Evolutionary conservation across 2,113 vertebrate genomes (phyloP).

Genomic region (Melanocharis versteri): DNA sequence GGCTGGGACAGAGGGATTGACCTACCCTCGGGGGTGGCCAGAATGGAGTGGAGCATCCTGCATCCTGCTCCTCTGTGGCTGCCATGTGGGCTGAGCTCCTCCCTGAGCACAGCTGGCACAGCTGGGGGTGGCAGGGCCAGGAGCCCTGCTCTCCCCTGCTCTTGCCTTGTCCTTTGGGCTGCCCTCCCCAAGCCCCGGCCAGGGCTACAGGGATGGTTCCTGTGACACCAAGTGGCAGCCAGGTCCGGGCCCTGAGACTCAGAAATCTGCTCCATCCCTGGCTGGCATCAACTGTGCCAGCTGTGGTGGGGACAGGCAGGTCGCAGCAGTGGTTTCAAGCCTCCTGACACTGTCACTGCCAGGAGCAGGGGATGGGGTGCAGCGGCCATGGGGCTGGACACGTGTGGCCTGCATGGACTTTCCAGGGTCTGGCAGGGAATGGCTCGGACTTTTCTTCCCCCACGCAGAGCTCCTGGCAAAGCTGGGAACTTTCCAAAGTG

Average conservation of each 20-base stretch:
- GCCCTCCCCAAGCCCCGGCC: fast-evolving
- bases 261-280: background rate
- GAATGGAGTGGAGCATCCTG: background rate
- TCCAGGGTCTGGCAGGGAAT: background rate
- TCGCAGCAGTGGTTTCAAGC: fast-evolving
- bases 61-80: background rate
- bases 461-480: background rate
- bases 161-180: background rate
- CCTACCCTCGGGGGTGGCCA: fast-evolving
- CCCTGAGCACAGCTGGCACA: background rate
- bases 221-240: background rate
- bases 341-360: background rate
- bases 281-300: fast-evolving
- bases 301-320: background rate
- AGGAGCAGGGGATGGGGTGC: background rate
- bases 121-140: background rate
- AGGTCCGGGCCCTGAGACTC: background rate
- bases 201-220: background rate
- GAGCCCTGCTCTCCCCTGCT: background rate
- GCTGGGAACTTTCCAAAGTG: background rate
- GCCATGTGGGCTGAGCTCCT: background rate
- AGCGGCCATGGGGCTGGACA: background rate
- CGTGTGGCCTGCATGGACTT: fast-evolving
- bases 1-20: background rate
- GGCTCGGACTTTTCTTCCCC: background rate